phyloP scores from a whole-genome alignment of 2,888 invertebrate species.

The Cloeon dipterum region DNA sequence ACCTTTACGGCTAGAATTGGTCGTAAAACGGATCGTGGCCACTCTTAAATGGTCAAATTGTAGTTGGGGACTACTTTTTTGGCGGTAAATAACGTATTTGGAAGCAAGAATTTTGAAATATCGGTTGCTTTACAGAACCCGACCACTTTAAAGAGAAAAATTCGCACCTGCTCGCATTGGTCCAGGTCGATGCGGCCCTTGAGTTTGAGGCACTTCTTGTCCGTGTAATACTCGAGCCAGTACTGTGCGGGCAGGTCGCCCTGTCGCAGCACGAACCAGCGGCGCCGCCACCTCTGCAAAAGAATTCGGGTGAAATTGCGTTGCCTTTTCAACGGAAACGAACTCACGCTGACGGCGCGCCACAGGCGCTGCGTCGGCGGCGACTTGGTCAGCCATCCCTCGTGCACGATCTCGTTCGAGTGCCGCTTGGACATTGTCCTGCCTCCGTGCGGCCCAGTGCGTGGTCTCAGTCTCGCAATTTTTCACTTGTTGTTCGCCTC shows the following conservation, averaged over 20 bases:
- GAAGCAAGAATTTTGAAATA: neutral
- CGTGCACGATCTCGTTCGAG: slow-evolving; percentile 47
- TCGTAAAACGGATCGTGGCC: no score
- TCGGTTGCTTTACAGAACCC: no score
- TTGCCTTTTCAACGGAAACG: neutral
- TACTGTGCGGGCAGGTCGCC: slow-evolving; percentile 87
- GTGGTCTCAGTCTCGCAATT: no score
- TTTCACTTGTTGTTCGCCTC: no score
- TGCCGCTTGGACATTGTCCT: slow-evolving; percentile 21
- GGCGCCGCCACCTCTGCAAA: slow-evolving; percentile 74
- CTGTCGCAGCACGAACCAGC: slow-evolving; percentile 84
- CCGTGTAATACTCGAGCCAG: slow-evolving; percentile 81
- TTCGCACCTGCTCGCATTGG: slow-evolving; percentile 88
- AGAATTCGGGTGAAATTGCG: slow-evolving; percentile 4
- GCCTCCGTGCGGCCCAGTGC: no score
- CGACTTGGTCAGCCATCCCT: slow-evolving; percentile 90
- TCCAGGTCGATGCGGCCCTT: slow-evolving; percentile 85
- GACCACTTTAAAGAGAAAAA: no score
- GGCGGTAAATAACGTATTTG: no score
- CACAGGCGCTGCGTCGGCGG: slow-evolving; percentile 80
- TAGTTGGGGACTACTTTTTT: no score
- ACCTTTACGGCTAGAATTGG: no score
- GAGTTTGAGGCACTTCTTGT: slow-evolving; percentile 58
- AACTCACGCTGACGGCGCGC: slow-evolving; percentile 58
- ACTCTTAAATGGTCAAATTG: no score